Base-by-base conservation (phyloP, 2,888 invertebrate genomes). In the Vanessa cardui region DNA sequence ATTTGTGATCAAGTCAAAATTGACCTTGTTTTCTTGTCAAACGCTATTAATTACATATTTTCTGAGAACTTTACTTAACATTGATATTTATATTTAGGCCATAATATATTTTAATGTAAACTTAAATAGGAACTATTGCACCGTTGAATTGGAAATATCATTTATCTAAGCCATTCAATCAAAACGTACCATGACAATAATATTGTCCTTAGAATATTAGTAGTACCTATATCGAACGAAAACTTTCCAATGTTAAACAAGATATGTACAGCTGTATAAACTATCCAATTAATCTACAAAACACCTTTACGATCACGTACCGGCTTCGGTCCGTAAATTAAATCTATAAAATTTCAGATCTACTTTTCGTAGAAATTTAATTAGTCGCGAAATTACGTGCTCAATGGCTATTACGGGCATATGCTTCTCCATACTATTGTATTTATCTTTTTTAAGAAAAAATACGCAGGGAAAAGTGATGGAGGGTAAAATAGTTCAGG, bases 401-500 rank as follows among this genome's bases (percentile, higher is more conserved):
- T 45, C 64, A 65, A 69, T 69, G 69, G 54, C 39, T 59, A 46
- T 50, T 21, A 45, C 60, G 50, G 47, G 58, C 54, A 46, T 60
- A 49, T 54, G 47, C 49, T 60, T 65, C 45, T 46, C 50, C n/a
- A 58, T 70, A 15, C 5, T 68, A 56, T 56, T 64, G 45, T 62
- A 15, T 39, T 31, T 72, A 18, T 15, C 18, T 18, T 59, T 59
- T 63, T 26, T 21, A 61, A 61, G 45, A 20, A 33, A 44, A 64
- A 50, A 33, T 31, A 16, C 26, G 52, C 7, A 65, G 44, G 26
- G 31, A 54, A 9, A 45, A 1, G 3, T 18, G 31, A 18, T 74
- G 58, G 75, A 77, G 46, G 72, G 74, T 6, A 76, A 66, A 62
- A 70, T 79, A n/a, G 68, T 79, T 6, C 74, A 72, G n/a, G 79